phyloP scores from a whole-genome alignment of 2,888 invertebrate genomes.

The Ornithoptera alexandrae region DNA sequence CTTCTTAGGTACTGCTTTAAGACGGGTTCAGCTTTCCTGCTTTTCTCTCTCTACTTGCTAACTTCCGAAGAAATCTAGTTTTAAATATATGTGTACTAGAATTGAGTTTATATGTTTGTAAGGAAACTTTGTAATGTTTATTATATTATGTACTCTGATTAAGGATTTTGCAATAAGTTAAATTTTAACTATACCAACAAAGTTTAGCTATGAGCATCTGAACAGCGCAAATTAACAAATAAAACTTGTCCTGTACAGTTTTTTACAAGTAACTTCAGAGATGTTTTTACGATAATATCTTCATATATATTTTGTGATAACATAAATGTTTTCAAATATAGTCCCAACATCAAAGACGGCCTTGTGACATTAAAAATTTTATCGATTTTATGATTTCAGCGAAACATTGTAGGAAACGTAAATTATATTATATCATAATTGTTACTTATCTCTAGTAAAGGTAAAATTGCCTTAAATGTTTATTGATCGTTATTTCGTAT shows the following conservation, averaged over 20 bases:
- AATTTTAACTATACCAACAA: neutral
- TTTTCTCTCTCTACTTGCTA: too few relatives aligned
- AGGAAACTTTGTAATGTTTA: neutral
- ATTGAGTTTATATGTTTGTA: neutral
- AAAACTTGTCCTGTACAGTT: conserved; percentile 35
- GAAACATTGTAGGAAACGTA: too few relatives aligned
- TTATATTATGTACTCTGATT: neutral
- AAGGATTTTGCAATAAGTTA: neutral
- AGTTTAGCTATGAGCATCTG: conserved; percentile 1
- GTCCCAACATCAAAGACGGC: neutral
- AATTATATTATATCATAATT: too few relatives aligned
- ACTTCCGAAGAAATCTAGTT: too few relatives aligned
- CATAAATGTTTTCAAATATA: too few relatives aligned
- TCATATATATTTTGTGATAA: too few relatives aligned
- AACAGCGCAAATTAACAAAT: conserved; percentile 33
- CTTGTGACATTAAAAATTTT: neutral
- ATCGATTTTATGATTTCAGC: too few relatives aligned
- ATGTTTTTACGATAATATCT: neutral
- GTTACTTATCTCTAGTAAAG: neutral
- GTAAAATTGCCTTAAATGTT: neutral
- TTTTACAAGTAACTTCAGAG: conserved; percentile 16
- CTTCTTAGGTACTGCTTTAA: too few relatives aligned
- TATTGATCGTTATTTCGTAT: too few relatives aligned
- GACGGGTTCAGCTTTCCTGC: too few relatives aligned
- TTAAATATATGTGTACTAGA: too few relatives aligned